Evolutionary conservation across 2,113 vertebrate species (phyloP).

Genomic region (Dipodomys merriami): DNA sequence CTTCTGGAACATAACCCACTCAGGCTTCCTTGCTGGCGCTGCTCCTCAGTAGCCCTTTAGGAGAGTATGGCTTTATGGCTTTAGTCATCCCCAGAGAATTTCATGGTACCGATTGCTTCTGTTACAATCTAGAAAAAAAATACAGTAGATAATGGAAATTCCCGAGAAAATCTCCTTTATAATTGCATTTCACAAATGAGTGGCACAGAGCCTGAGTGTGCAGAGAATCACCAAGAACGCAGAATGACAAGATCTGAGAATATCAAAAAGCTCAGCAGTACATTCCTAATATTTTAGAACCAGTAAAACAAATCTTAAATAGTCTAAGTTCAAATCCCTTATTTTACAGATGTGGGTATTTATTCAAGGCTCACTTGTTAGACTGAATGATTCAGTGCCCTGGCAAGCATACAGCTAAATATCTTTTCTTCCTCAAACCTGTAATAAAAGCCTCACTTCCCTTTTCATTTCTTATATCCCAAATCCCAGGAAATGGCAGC

Average conservation of each 20-base stretch:
- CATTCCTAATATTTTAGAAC: no score
- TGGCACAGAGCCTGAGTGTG: not conserved
- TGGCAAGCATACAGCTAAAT: not conserved
- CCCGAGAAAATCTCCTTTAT: not conserved
- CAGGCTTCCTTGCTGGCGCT: not conserved
- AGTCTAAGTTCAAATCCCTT: not conserved
- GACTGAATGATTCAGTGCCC: not conserved
- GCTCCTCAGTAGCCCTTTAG: not conserved
- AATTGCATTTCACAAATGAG: slow-evolving; percentile 44
- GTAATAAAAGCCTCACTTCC: not conserved
- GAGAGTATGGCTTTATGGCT: not conserved
- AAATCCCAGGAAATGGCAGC: not conserved
- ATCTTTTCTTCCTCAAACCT: not conserved
- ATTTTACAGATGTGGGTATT: not conserved
- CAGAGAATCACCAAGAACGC: not conserved
- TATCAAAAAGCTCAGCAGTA: not conserved
- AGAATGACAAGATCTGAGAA: not conserved
- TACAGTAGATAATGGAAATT: not conserved
- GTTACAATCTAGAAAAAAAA: not conserved
- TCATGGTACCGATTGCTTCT: slow-evolving; percentile 2
- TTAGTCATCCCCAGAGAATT: not conserved
- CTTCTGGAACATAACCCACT: not conserved
- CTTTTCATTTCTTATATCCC: not conserved
- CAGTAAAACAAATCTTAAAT: not conserved
- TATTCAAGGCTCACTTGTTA: not conserved